These are phyloP conservation scores for Hystrix brachyura DNA, from an alignment of 2,113 vertebrate species.

Conservation along the genomic window DNA sequence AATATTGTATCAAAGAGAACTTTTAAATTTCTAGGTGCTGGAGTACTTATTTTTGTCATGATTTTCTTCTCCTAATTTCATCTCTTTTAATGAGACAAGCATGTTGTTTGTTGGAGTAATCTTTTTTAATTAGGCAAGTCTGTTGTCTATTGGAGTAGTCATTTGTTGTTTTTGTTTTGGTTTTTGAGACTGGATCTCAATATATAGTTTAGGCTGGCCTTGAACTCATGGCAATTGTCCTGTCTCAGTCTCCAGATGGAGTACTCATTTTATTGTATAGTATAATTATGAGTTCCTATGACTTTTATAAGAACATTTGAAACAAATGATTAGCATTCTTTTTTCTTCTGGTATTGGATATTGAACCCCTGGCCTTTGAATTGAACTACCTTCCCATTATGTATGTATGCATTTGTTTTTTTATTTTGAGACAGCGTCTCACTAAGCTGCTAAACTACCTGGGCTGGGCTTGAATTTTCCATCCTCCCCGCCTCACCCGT, in stretches of 20 bases:
- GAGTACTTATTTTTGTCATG: neutral
- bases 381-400: no score
- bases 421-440: neutral
- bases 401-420: neutral
- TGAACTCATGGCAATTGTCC: neutral
- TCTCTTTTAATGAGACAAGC: neutral
- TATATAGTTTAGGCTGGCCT: neutral
- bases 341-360: neutral
- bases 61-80: neutral
- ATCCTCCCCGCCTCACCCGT: neutral
- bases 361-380: neutral
- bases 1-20: neutral
- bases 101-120: neutral
- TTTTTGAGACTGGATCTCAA: neutral
- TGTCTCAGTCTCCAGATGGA: neutral
- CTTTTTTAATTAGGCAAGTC: neutral
- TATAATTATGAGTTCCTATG: neutral
- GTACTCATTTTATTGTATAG: neutral
- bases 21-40: neutral
- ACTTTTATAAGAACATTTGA: neutral
- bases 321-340: neutral
- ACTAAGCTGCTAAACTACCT: neutral
- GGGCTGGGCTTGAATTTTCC: neutral
- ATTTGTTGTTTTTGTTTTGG: neutral
- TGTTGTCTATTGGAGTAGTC: neutral